These are phyloP conservation scores for Diachasmimorpha longicaudata DNA, from an alignment of 1,140 invertebrate genomes.

Conservation along the genomic window DNA sequence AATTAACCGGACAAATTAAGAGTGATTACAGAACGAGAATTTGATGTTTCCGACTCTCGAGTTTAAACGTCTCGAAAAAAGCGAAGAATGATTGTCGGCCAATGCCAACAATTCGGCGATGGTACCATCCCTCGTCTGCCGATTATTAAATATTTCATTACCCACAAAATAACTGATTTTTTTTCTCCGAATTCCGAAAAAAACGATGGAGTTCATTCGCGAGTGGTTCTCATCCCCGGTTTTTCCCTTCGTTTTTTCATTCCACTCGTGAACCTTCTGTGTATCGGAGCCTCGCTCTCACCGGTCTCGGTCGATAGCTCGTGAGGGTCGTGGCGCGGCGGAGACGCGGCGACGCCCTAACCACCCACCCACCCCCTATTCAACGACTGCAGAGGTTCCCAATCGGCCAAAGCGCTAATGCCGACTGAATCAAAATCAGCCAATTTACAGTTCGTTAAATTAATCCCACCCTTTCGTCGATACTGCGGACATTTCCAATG, in stretches of 20 bases:
- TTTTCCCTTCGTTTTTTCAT: constrained; percentile 35
- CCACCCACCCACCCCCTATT: constrained; percentile 44
- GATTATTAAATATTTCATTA: neutral
- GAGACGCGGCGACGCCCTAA: constrained; percentile 63
- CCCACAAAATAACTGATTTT: neutral
- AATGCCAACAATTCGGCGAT: too few species aligned
- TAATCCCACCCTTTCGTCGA: too few species aligned
- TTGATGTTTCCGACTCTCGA: too few species aligned
- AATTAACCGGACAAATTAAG: too few species aligned
- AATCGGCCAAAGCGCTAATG: constrained; percentile 34
- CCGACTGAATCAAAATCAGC: neutral
- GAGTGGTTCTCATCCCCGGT: constrained; percentile 24
- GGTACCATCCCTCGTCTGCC: too few species aligned
- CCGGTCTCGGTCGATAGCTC: constrained; percentile 59
- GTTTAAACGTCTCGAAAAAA: too few species aligned
- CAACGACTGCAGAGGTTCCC: constrained; percentile 52
- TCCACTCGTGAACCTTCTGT: constrained; percentile 4
- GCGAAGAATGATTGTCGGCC: too few species aligned
- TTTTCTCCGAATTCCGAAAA: neutral
- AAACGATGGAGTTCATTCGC: neutral
- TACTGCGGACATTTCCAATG: too few species aligned
- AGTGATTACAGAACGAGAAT: too few species aligned
- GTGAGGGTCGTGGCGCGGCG: constrained; percentile 49
- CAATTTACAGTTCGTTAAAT: neutral
- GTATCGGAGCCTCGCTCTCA: constrained; percentile 32